Evolutionary conservation across 2,113 vertebrate genomes (phyloP), one percentile per base, ranked within the genome.

Genomic region (Apodemus speciosus): DNA sequence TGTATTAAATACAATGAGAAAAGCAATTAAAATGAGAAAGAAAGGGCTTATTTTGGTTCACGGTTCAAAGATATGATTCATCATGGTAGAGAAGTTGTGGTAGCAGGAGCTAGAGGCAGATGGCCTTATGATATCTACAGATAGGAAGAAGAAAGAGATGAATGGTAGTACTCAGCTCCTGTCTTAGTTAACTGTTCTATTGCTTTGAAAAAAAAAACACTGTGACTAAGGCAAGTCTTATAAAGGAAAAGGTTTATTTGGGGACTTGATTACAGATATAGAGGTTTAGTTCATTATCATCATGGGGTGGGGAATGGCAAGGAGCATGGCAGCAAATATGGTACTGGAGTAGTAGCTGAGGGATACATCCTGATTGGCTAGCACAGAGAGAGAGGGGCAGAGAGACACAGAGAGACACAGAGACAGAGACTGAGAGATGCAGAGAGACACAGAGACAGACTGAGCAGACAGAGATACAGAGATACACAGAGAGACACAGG

Each of bases 401-500:
- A 13, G 27, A 5, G 27, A 13, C 0, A 1, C 27, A 64, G 10
- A 64, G 11, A 30, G 27, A 60, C 6, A 60, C 21, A 60, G 6
- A 64, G 9, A 64, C 27, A 30, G 62, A 32, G 62, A 32, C 27
- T 10, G 23, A 27, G 60, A 27, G 58, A 25, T 2, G 4, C 27
- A 13, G 3, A 30, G 62, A 13, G 3, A 64, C 3, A 30, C 2
- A 11, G 60, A 53, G 49, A 20, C 20, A 1, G 25, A 8, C 9
- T 0, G 25, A 8, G 9, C 1, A 60, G 8, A 60, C 2, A 62
- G 60, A 62, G 60, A 27, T 8, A 62, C 23, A 62, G 60, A 60
- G 21, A 62, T 3, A 27, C 0, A 27, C 3, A 62, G 9, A 62
- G 60, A 30, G 3, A 64, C 9, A 30, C 0, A 13, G 27, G 4